These are phyloP conservation scores for Rotaria socialis DNA, from an alignment of 2,888 invertebrate species.

Conservation along the genomic window DNA sequence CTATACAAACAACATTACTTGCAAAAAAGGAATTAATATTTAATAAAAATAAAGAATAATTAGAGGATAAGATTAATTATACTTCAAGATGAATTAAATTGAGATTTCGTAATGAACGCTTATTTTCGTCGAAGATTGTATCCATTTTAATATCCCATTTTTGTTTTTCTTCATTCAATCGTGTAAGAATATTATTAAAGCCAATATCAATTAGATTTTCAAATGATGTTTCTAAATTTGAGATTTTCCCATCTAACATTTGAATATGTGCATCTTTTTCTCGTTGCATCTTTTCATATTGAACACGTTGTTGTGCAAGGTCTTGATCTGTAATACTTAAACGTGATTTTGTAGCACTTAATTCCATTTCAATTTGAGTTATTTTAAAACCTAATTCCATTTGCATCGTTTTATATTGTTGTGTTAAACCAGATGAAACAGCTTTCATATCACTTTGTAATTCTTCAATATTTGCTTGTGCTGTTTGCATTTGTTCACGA, in stretches of 20 bases:
- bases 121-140: not conserved
- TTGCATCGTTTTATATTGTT: constrained; percentile 46
- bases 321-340: constrained; percentile 29
- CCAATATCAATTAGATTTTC: constrained; percentile 39
- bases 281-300: constrained; percentile 28
- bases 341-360: constrained; percentile 2
- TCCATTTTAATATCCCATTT: not conserved
- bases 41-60: not conserved
- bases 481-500: constrained; percentile 36
- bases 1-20: not conserved
- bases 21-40: not conserved
- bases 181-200: constrained; percentile 32
- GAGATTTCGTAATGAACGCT: not conserved
- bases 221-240: constrained; percentile 39
- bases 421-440: constrained; percentile 38
- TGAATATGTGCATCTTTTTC: constrained; percentile 42
- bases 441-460: constrained; percentile 40
- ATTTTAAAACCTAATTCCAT: constrained; percentile 43
- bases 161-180: constrained; percentile 6
- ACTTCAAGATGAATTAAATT: constrained; percentile 10
- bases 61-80: not conserved
- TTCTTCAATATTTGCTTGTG: constrained; percentile 37
- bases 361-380: constrained; percentile 37
- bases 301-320: constrained; percentile 17
- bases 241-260: constrained; percentile 35